Percentiles rank a stretch among this genome's conserved stretches.
Evolutionary conservation across 2,888 invertebrate genomes (phyloP).

Genomic region (Campoplex nolae): DNA sequence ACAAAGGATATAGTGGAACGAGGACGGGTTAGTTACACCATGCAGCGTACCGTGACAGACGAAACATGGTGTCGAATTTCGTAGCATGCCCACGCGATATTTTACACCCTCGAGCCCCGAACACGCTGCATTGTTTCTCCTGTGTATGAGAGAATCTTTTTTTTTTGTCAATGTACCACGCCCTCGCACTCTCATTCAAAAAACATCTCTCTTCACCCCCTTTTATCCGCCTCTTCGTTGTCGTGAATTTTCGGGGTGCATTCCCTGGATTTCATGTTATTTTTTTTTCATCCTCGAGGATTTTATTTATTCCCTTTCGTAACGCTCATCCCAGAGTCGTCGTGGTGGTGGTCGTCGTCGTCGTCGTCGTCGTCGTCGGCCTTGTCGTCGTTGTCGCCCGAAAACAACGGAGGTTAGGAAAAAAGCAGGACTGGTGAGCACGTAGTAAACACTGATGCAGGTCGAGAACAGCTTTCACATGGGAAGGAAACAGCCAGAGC

Average conservation of each 20-base stretch:
- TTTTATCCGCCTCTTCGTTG: constrained; percentile 51
- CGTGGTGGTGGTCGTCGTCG: not conserved
- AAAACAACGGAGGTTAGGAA: constrained; percentile 31
- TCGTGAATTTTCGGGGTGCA: constrained; percentile 57
- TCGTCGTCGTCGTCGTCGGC: not conserved
- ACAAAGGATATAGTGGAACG: not conserved
- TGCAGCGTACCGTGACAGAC: constrained; percentile 53
- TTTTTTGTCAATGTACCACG: constrained; percentile 49
- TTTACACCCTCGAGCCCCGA: constrained; percentile 60
- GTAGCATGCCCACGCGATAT: constrained; percentile 73
- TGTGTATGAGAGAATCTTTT: constrained; percentile 22
- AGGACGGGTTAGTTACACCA: constrained; percentile 40
- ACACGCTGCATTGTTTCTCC: constrained; percentile 36
- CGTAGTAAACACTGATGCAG: constrained; percentile 45
- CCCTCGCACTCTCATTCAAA: constrained; percentile 70
- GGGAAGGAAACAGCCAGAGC: constrained; percentile 12
- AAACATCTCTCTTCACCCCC: constrained; percentile 60
- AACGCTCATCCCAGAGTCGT: not conserved
- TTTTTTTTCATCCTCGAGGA: constrained; percentile 47
- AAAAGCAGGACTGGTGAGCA: constrained; percentile 25
- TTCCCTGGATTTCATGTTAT: constrained; percentile 49
- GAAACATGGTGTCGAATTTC: constrained; percentile 70
- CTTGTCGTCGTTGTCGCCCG: constrained; percentile 1
- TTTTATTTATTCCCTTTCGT: constrained; percentile 63
- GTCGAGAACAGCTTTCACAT: not conserved